Base-by-base conservation (phyloP, 1,140 invertebrate species). In the Magallana gigas region DNA sequence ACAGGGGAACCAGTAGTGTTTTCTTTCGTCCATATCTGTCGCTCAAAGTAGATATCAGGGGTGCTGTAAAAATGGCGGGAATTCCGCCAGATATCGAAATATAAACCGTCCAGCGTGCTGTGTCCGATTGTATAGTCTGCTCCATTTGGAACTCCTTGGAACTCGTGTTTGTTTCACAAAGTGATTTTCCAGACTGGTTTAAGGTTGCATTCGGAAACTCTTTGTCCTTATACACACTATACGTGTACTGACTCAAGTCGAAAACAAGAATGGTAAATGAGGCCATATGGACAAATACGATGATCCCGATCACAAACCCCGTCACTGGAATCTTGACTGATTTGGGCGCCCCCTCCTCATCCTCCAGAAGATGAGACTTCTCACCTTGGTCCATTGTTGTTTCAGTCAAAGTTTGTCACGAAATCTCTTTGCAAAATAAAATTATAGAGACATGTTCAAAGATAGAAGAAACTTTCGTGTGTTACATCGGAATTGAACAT, bases 21-120 rank as follows among this genome's bases (percentile, higher is more conserved):
- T 58, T 57, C 56, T 76, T 71, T 57, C 85, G 71, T 23, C 85
- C 85, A 58, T 57, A 76, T 85, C 85, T 85, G 58, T 85, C 85
- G 18, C 48, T 57, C 56, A 76, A 76, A 5, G 64, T n/a, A 2
- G 64, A 71, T 8, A 85, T 36, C 16, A 85, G 23, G 56, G 58
- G 23, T 18, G 62, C 29, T 0, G 85, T 8, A n/a, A 85, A 85
- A 12, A 87, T 62, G 11, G 48, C 57, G 0, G 85, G 85, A 8
- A 71, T 57, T 23, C 68, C 68, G 12, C 56, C 56, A 4, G 83
- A n/a, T 62, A 84, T 23, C 14, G 83, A 84, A 14, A 60, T 84
- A 84, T 84, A 84, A 18, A 84, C 57, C 9, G 83, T 60, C 83
- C 83, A 84, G 18, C 23, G 23, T 16, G 83, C 83, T 14, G 59